phyloP scores from a whole-genome alignment of 1,140 invertebrate genomes.

The Octopus sinensis region DNA sequence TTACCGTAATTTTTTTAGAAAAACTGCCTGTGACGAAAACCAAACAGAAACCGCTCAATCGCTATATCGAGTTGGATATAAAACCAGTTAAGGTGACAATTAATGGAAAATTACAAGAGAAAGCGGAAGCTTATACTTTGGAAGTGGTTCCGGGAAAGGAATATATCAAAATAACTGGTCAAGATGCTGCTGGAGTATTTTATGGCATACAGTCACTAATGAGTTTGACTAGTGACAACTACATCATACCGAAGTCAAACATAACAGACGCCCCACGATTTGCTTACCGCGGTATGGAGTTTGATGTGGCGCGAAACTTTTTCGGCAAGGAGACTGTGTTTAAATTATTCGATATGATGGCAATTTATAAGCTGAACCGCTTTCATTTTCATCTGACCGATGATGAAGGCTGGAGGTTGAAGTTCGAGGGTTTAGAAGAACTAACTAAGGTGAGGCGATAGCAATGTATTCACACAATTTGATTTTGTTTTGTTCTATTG shows the following conservation, averaged over 20 bases:
- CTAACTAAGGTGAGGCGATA: conserved; percentile 41
- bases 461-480: not conserved
- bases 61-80: conserved; percentile 18
- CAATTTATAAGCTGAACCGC: conserved; percentile 49
- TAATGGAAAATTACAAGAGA: conserved; percentile 15
- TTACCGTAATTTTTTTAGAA: conserved; percentile 18
- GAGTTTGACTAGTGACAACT: conserved; percentile 26
- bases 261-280: conserved; percentile 42
- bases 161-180: conserved; percentile 26
- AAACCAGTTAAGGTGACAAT: conserved; percentile 14
- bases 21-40: conserved; percentile 8
- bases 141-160: conserved; percentile 23
- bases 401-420: conserved; percentile 52
- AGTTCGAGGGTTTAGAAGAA: conserved; percentile 45
- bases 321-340: conserved; percentile 40
- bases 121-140: conserved; percentile 33
- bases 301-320: conserved; percentile 54
- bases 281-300: conserved; percentile 47
- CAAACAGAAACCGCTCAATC: conserved; percentile 14
- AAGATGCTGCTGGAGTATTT: conserved; percentile 32
- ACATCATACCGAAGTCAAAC: conserved; percentile 26
- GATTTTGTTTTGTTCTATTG: not conserved
- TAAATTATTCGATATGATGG: conserved; percentile 47
- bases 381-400: conserved; percentile 52
- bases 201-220: conserved; percentile 44